Conservation (phyloP, 1,140 invertebrate species). For the Aphelenchoides besseyi region DNA sequence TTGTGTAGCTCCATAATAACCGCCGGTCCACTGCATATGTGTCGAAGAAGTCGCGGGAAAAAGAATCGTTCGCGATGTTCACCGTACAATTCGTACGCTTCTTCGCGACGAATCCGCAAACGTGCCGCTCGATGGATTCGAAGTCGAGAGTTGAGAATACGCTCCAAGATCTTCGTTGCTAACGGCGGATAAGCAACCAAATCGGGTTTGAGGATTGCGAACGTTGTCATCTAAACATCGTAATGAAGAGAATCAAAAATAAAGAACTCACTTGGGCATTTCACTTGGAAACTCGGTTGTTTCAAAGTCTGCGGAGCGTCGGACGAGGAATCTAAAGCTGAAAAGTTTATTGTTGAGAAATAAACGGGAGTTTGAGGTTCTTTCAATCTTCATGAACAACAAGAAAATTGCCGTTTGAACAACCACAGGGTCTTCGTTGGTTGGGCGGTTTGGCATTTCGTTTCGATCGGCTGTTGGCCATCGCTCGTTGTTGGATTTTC, state of each 20-base stretch:
- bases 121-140: neutral
- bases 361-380: no score
- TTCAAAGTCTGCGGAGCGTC: no score
- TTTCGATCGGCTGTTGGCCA: neutral
- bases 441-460: no score
- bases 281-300: no score
- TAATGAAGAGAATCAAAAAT: neutral
- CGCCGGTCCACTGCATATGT: conserved; percentile 1
- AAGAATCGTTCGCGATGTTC: conserved; percentile 13
- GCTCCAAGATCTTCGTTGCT: neutral
- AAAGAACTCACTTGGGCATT: neutral
- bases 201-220: conserved; percentile 18
- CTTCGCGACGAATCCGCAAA: neutral
- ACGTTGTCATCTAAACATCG: conserved; percentile 6
- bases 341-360: no score
- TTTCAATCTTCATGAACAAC: no score
- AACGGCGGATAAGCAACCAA: conserved; percentile 11
- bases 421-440: no score
- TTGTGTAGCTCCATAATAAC: neutral
- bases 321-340: no score
- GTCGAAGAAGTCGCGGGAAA: neutral
- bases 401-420: no score
- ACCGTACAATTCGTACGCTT: neutral
- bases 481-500: neutral
- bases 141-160: neutral